Conservation (phyloP, 1,140 invertebrate species). For the Gonatopus flavifemur region DNA sequence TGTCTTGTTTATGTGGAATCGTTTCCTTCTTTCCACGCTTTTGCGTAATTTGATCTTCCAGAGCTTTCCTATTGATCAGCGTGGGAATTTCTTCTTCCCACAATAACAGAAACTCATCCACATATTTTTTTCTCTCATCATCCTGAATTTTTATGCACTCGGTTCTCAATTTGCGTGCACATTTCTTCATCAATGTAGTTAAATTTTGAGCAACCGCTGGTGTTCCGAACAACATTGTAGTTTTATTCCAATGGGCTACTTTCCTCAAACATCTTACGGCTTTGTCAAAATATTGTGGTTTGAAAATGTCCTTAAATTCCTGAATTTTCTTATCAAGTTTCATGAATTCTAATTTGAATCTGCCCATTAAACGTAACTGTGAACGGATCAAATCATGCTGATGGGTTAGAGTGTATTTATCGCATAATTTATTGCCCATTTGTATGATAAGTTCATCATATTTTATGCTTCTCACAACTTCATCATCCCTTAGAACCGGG, state of each 20-base stretch:
- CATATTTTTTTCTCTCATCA: conserved; percentile 5
- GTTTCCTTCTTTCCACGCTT: conserved; percentile 4
- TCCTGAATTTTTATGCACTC: conserved; percentile 9
- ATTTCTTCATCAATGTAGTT: conserved; percentile 13
- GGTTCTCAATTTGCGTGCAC: background rate
- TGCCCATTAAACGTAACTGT: conserved; percentile 11
- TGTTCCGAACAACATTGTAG: conserved; percentile 6
- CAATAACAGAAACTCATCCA: conserved; percentile 13
- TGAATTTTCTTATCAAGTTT: conserved; percentile 1
- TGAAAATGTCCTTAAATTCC: conserved; percentile 3
- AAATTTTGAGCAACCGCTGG: conserved; percentile 10
- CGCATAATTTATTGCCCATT: conserved; percentile 16
- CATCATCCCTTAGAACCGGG: conserved; percentile 20
- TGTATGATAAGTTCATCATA: conserved; percentile 25
- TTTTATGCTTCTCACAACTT: conserved; percentile 15
- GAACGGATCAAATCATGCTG: conserved; percentile 17
- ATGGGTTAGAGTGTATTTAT: conserved; percentile 14
- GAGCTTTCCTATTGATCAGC: conserved; percentile 6
- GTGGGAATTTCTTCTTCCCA: conserved; percentile 14
- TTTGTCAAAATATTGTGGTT: conserved; percentile 6
- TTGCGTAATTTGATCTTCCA: conserved; percentile 13
- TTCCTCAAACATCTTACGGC: background rate
- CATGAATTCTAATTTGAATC: conserved; percentile 1
- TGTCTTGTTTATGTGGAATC: background rate
- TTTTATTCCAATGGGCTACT: conserved; percentile 6